Conservation (phyloP, 2,888 invertebrate species). For the Polietes domitor region DNA sequence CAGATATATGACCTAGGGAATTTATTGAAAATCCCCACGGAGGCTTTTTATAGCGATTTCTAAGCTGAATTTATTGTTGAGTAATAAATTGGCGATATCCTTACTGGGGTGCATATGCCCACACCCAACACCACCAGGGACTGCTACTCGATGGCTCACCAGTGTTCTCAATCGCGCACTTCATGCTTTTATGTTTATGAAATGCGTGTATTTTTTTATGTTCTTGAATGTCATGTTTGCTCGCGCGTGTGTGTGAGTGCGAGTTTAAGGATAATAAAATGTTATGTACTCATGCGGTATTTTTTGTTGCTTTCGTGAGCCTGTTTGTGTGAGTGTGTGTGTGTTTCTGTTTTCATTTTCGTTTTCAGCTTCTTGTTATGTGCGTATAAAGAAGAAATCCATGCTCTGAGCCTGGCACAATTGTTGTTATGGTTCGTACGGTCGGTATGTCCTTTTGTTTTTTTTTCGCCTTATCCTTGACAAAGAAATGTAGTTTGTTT, state of each 20-base stretch:
- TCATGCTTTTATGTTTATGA: background rate
- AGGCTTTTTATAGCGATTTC: too few species aligned
- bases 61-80: too few species aligned
- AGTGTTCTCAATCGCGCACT: too few species aligned
- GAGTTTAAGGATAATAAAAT: conserved; percentile 6
- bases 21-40: too few species aligned
- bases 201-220: conserved; percentile 13
- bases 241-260: background rate
- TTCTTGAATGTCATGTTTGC: conserved; percentile 10
- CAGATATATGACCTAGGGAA: too few species aligned
- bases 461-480: conserved; percentile 5
- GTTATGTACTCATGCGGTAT: conserved; percentile 12
- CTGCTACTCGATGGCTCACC: too few species aligned
- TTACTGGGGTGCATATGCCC: too few species aligned
- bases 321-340: background rate
- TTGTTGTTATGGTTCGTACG: background rate
- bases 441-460: background rate
- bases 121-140: too few species aligned
- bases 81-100: too few species aligned
- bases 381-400: too few species aligned
- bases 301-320: background rate
- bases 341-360: background rate
- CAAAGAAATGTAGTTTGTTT: conserved; percentile 4
- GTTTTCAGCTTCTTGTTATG: background rate
- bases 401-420: background rate